phyloP scores from a whole-genome alignment of 2,888 invertebrate species.

The Leptopterna dolabrata region DNA sequence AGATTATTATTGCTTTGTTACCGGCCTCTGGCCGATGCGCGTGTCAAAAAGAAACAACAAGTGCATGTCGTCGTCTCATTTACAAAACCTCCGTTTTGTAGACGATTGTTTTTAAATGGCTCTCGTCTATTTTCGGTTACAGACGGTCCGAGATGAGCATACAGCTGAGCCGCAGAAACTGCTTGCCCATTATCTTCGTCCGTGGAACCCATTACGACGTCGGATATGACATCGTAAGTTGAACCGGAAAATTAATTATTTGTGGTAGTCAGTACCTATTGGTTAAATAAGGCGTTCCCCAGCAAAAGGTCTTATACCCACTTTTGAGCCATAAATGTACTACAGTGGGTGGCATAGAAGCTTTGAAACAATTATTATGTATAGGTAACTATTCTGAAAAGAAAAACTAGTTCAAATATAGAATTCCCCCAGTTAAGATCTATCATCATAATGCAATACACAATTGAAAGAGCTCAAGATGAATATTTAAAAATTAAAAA shows the following conservation, averaged over 20 bases:
- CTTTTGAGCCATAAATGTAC: too few relatives aligned
- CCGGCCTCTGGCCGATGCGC: neutral
- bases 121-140: neutral
- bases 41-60: neutral
- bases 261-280: too few relatives aligned
- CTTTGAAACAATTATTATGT: too few relatives aligned
- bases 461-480: too few relatives aligned
- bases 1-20: neutral
- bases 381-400: too few relatives aligned
- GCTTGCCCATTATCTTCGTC: slow-evolving; percentile 81
- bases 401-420: too few relatives aligned
- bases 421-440: too few relatives aligned
- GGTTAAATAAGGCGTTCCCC: too few relatives aligned
- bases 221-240: slow-evolving; percentile 85
- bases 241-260: neutral
- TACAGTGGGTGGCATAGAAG: too few relatives aligned
- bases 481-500: too few relatives aligned
- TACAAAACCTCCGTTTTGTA: neutral
- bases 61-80: neutral
- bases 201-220: slow-evolving; percentile 87
- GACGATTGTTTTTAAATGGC: neutral
- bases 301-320: too few relatives aligned
- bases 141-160: slow-evolving; percentile 34
- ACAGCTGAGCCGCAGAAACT: slow-evolving; percentile 70
- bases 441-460: too few relatives aligned